Conservation (phyloP, 2,797 vertebrate species). For the Centroberyx gerrardi region DNA sequence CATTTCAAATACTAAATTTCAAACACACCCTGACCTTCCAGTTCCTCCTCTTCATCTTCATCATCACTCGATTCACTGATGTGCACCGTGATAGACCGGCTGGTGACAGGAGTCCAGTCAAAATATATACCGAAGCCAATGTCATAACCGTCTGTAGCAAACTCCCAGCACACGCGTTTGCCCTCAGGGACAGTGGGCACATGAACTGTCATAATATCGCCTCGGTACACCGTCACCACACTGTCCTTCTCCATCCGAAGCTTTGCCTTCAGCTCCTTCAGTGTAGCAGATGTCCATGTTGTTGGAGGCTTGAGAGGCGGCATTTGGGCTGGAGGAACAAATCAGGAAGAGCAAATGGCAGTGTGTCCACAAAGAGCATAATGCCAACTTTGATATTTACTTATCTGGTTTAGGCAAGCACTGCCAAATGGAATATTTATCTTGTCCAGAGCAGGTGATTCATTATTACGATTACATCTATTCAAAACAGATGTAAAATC, state of each 20-base stretch:
- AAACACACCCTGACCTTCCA: conserved; percentile 88
- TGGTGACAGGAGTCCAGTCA: conserved; percentile 96
- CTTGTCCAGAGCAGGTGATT: neutral
- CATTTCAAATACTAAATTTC: neutral
- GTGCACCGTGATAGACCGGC: conserved; percentile 95
- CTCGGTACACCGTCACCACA: conserved; percentile 94
- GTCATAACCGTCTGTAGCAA: conserved; percentile 96
- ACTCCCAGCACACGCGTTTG: conserved; percentile 97
- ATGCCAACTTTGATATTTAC: neutral
- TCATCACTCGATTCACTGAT: conserved; percentile 99
- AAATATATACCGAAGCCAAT: conserved; percentile 98
- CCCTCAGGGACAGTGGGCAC: conserved; percentile 96
- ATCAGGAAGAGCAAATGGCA: conserved; percentile 12
- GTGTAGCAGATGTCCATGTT: conserved; percentile 92
- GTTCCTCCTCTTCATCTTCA: conserved; percentile 96
- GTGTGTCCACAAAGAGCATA: neutral
- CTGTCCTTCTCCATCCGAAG: conserved; percentile 92
- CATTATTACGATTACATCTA: accelerated
- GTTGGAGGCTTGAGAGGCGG: conserved; percentile 90
- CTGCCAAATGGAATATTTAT: neutral
- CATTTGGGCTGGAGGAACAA: conserved; percentile 83
- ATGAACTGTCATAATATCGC: conserved; percentile 96
- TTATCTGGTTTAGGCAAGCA: neutral
- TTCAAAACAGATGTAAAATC: neutral
- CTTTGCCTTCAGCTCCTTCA: conserved; percentile 95